These are phyloP conservation scores for Tetramorium bicarinatum DNA, from an alignment of 2,888 invertebrate species.

Conservation along the genomic window DNA sequence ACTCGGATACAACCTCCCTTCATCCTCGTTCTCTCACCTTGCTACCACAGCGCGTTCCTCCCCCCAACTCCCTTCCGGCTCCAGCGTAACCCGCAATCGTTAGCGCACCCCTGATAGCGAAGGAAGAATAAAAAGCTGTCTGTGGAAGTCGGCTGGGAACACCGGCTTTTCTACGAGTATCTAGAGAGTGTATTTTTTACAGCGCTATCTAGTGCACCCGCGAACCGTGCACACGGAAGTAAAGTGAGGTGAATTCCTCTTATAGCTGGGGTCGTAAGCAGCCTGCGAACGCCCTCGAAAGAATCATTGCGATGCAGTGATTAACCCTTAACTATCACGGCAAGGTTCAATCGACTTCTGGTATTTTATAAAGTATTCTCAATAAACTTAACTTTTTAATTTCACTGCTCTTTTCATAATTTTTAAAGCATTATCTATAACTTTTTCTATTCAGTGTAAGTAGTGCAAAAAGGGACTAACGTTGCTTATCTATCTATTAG, in stretches of 20 bases:
- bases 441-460: not conserved
- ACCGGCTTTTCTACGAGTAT: constrained; percentile 74
- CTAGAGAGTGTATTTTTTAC: constrained; percentile 78
- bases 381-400: not conserved
- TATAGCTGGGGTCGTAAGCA: constrained; percentile 62
- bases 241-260: constrained; percentile 64
- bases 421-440: not conserved
- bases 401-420: not conserved
- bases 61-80: constrained; percentile 31
- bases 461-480: not conserved
- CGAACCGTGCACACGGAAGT: constrained; percentile 67
- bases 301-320: constrained; percentile 69
- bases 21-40: constrained; percentile 34
- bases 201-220: constrained; percentile 74
- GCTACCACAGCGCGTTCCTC: constrained; percentile 20
- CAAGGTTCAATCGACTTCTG: constrained; percentile 18
- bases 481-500: not conserved
- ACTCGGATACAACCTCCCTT: constrained; percentile 34
- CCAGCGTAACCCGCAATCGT: constrained; percentile 72
- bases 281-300: constrained; percentile 62
- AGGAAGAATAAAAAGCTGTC: constrained; percentile 80
- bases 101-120: constrained; percentile 78
- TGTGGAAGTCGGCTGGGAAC: constrained; percentile 63
- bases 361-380: constrained; percentile 10
- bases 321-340: constrained; percentile 67